Percentiles rank a stretch among this genome's conserved stretches.
Evolutionary conservation across 2,888 invertebrate genomes (phyloP).

Genomic region (Colletes collaris): DNA sequence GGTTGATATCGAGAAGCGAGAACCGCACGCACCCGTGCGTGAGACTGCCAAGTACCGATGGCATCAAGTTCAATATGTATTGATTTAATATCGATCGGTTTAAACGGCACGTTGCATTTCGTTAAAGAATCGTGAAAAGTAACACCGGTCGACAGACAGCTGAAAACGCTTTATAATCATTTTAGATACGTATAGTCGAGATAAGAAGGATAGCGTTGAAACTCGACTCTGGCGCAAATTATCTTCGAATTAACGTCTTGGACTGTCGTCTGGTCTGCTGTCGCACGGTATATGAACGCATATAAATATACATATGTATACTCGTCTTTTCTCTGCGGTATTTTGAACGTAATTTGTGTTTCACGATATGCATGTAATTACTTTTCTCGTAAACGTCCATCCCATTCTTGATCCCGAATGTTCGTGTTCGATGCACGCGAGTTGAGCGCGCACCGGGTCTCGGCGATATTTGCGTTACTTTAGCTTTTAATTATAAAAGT

Average conservation of each 20-base stretch:
- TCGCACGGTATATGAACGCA: not conserved
- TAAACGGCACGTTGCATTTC: constrained; percentile 4
- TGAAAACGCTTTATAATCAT: constrained; percentile 17
- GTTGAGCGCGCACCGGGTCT: too few relatives aligned
- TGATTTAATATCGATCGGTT: constrained; percentile 17
- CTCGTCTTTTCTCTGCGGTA: too few relatives aligned
- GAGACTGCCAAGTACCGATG: not conserved
- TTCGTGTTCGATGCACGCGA: too few relatives aligned
- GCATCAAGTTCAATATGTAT: constrained; percentile 17
- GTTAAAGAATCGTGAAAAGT: constrained; percentile 11
- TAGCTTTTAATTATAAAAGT: too few relatives aligned
- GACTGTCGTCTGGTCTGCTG: not conserved
- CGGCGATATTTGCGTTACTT: too few relatives aligned
- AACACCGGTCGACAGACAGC: not conserved
- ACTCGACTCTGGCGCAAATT: constrained; percentile 41
- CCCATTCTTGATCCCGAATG: too few relatives aligned
- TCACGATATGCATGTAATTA: too few relatives aligned
- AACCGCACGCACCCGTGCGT: constrained; percentile 27
- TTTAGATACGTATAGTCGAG: constrained; percentile 10
- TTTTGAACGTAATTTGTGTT: too few relatives aligned
- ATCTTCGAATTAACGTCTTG: constrained; percentile 55
- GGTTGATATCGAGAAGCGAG: constrained; percentile 44
- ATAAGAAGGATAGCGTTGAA: constrained; percentile 14
- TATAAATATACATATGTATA: too few relatives aligned
- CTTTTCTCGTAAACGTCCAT: too few relatives aligned